These are phyloP conservation scores for Plectrocnemia conspersa DNA, from an alignment of 1,140 invertebrate genomes.

Conservation along the genomic window DNA sequence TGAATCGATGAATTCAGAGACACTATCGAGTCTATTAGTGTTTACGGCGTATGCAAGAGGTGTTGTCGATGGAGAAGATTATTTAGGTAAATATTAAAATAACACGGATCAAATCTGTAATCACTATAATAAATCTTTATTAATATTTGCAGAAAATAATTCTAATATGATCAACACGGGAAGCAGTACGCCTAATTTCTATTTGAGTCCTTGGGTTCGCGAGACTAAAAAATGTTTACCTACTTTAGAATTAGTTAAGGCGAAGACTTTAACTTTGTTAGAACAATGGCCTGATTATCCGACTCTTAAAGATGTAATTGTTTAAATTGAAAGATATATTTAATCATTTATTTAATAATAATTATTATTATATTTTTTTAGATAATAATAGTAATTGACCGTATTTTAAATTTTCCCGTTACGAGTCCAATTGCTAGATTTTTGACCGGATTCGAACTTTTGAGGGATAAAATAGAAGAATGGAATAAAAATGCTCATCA, in stretches of 20 bases:
- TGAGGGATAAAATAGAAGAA: conserved; percentile 77
- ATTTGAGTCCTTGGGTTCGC: conserved; percentile 75
- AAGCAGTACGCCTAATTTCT: conserved; percentile 69
- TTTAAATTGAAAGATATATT: too few relatives aligned
- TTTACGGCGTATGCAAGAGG: conserved; percentile 44
- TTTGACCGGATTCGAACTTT: conserved; percentile 83
- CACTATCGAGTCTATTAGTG: conserved; percentile 54
- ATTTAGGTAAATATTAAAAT: conserved; percentile 20
- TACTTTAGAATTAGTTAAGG: conserved; percentile 61
- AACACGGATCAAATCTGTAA: background rate
- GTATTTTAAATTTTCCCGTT: conserved; percentile 75
- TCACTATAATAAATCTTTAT: background rate
- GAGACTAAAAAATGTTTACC: conserved; percentile 70
- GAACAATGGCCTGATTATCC: conserved; percentile 88
- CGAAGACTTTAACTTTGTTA: conserved; percentile 63
- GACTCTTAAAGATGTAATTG: conserved; percentile 70
- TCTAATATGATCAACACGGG: conserved; percentile 29
- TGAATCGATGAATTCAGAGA: conserved; percentile 48
- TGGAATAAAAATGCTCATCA: conserved; percentile 91
- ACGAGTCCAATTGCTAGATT: conserved; percentile 81
- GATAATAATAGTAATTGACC: conserved; percentile 57
- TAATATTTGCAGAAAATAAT: conserved; percentile 36
- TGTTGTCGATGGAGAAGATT: conserved; percentile 44
- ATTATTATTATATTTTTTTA: conserved; percentile 17
- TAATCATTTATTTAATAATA: conserved; percentile 16